Evolutionary conservation across 2,113 vertebrate species (phyloP).

Genomic region (Prionailurus viverrinus): DNA sequence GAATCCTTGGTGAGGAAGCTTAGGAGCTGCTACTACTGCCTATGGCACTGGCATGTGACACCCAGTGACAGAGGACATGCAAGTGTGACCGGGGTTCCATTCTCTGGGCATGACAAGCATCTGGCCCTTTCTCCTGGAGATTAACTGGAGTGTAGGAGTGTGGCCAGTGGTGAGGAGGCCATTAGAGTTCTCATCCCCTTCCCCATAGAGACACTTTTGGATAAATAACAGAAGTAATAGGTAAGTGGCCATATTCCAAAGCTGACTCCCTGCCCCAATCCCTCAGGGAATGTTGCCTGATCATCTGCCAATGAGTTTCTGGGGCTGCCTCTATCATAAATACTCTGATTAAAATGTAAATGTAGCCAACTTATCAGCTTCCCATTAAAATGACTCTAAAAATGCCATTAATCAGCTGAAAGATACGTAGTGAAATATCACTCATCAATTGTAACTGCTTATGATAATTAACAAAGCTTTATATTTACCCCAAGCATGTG

Average conservation of each 20-base stretch:
- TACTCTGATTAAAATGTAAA: conserved; percentile 99
- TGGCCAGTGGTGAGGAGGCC: not conserved
- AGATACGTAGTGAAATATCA: conserved; percentile 96
- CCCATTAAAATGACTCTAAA: conserved; percentile 97
- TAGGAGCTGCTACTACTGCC: no score
- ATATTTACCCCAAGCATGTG: conserved; percentile 97
- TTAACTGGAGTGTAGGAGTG: not conserved
- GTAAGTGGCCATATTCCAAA: conserved; percentile 79
- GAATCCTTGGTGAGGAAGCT: not conserved
- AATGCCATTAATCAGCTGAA: conserved; percentile 96
- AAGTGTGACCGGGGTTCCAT: not conserved
- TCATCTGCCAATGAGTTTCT: conserved; percentile 91
- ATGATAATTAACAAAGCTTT: conserved; percentile 99
- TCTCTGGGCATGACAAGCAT: not conserved
- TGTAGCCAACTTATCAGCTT: conserved; percentile 96
- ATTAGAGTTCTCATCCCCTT: not conserved
- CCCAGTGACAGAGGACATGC: not conserved
- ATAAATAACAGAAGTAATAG: conserved; percentile 63
- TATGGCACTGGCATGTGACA: not conserved
- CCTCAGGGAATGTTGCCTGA: conserved; percentile 80
- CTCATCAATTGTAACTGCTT: conserved; percentile 98
- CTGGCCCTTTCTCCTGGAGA: not conserved
- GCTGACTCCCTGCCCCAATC: conserved; percentile 63
- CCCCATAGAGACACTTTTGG: not conserved
- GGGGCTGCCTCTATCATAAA: conserved; percentile 88